Percentiles rank a stretch among this genome's conserved stretches.
phyloP scores from a whole-genome alignment of 35 echinoderm and acorn worm species.

The Antedon bifida region DNA sequence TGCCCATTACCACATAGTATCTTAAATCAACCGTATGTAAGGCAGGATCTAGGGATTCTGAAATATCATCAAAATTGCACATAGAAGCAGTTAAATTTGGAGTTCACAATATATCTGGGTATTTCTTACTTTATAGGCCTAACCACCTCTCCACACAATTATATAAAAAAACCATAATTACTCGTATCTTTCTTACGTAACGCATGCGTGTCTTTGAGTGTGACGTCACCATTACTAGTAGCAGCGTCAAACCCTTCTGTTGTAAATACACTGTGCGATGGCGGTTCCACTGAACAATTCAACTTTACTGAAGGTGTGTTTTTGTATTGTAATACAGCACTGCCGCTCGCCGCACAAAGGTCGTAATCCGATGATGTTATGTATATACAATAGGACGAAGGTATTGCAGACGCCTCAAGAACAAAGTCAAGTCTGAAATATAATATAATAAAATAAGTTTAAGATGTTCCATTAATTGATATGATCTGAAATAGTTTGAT shows the following conservation, averaged over 20 bases:
- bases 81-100: too few species aligned
- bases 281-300: background rate
- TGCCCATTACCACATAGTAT: too few species aligned
- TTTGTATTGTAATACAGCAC: background rate
- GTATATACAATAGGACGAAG: background rate
- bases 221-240: background rate
- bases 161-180: too few species aligned
- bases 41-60: too few species aligned
- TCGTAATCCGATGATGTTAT: background rate
- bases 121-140: too few species aligned
- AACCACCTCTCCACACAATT: too few species aligned
- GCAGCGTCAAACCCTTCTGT: background rate
- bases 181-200: background rate
- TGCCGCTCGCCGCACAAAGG: background rate
- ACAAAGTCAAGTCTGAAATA: background rate
- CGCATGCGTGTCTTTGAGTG: background rate
- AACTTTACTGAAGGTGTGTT: background rate
- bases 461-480: too few species aligned
- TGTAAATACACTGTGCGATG: background rate
- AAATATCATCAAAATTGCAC: too few species aligned
- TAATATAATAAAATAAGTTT: too few species aligned
- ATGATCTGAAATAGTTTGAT: too few species aligned
- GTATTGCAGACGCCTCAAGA: background rate
- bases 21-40: too few species aligned
- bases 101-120: too few species aligned